A percentile compares a stretch with the other conserved stretches of the same genome.
These are phyloP conservation scores for Frieseomelitta varia DNA, from an alignment of 1,140 invertebrate species.

Conservation along the genomic window DNA sequence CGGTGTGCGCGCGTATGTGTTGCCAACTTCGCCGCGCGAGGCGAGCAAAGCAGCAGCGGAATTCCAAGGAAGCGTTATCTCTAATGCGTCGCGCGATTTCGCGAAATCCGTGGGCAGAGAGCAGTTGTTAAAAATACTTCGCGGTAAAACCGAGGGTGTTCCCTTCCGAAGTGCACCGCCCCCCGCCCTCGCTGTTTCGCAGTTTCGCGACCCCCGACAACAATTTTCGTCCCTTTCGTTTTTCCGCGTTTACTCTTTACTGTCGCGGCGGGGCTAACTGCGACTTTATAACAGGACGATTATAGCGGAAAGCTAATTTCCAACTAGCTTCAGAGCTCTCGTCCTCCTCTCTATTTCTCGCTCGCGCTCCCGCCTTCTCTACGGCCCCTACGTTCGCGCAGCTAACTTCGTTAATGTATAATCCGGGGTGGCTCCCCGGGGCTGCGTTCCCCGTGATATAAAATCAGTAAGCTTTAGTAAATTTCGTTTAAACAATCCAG, in stretches of 20 bases:
- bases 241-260: constrained; percentile 25
- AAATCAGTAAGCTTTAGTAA: constrained; percentile 83
- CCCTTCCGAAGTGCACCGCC: not conserved
- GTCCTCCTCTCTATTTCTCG: not conserved
- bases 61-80: not conserved
- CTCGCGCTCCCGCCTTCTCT: not conserved
- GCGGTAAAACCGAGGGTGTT: not conserved
- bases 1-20: too few species aligned
- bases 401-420: constrained; percentile 82
- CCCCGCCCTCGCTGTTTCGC: not conserved
- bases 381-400: constrained; percentile 30
- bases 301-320: constrained; percentile 75
- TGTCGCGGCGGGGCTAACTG: constrained; percentile 41
- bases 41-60: not conserved
- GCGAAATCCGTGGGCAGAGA: not conserved
- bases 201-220: not conserved
- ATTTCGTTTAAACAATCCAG: constrained; percentile 83
- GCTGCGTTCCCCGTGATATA: constrained; percentile 80
- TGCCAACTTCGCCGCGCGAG: not conserved
- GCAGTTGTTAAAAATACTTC: constrained; percentile 25
- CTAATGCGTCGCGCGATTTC: not conserved
- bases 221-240: constrained; percentile 8
- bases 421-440: constrained; percentile 78
- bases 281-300: constrained; percentile 70
- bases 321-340: constrained; percentile 66